Percentiles rank a stretch among this genome's conserved stretches.
These are phyloP conservation scores for Bufo bufo DNA, from an alignment of 2,113 vertebrate genomes.

Conservation along the genomic window DNA sequence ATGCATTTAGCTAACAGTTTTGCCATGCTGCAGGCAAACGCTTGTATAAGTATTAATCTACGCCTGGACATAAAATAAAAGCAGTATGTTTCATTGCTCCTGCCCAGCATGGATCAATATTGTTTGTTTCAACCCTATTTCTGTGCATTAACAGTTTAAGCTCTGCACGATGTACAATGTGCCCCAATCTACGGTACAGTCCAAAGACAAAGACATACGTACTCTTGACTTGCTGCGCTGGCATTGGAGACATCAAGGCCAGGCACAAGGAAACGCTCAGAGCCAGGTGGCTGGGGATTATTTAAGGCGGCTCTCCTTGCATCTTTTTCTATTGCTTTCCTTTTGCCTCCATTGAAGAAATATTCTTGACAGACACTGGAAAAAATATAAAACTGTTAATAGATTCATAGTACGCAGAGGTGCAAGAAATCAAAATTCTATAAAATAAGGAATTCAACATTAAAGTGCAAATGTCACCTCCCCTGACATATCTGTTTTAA, in stretches of 20 bases:
- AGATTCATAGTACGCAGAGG: background rate
- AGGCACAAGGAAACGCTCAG: conserved; percentile 68
- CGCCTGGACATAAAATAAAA: too few relatives aligned
- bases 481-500: too few relatives aligned
- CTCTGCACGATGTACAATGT: too few relatives aligned
- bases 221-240: conserved; percentile 74
- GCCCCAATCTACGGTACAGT: background rate
- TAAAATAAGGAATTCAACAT: too few relatives aligned
- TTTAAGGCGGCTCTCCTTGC: conserved; percentile 83
- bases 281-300: conserved; percentile 67
- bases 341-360: conserved; percentile 94
- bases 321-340: conserved; percentile 93
- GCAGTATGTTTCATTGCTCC: background rate
- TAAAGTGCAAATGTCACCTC: too few relatives aligned
- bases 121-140: too few relatives aligned
- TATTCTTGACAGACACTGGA: conserved; percentile 93
- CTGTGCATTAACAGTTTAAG: too few relatives aligned
- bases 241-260: conserved; percentile 70
- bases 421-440: background rate
- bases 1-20: too few relatives aligned
- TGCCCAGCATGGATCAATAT: background rate
- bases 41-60: too few relatives aligned
- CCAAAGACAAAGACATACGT: conserved; percentile 62
- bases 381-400: conserved; percentile 37
- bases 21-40: too few relatives aligned